Evolutionary conservation across 1,140 invertebrate genomes (phyloP).

Genomic region (Leptinotarsa texana): DNA sequence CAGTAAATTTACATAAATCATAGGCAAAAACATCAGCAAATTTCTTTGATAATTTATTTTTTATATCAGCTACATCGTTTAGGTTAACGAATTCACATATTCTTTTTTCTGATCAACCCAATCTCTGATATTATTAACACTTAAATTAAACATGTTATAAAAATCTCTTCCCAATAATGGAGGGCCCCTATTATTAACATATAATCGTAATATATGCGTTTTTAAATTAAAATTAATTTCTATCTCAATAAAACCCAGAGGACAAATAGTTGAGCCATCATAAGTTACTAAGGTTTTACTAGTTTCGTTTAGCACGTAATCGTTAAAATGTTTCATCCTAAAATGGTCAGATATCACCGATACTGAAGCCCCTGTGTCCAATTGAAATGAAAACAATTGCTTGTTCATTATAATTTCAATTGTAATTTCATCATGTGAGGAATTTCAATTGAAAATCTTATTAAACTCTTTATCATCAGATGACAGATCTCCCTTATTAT

Average conservation of each 20-base stretch:
- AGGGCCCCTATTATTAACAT: neutral
- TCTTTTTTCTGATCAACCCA: neutral
- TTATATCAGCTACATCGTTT: neutral
- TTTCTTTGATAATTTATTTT: too few relatives aligned
- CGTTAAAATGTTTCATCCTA: neutral
- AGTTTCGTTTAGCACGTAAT: neutral
- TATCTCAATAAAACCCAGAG: neutral
- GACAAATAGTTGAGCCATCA: neutral
- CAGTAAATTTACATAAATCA: too few relatives aligned
- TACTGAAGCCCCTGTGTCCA: neutral
- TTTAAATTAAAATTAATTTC: neutral
- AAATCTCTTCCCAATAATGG: neutral
- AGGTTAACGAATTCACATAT: neutral
- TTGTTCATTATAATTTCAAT: neutral
- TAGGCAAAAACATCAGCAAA: too few relatives aligned
- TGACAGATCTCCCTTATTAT: too few relatives aligned
- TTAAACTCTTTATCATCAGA: too few relatives aligned
- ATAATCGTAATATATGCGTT: neutral
- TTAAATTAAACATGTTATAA: neutral
- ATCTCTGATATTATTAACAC: neutral
- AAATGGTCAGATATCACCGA: neutral
- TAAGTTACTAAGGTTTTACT: neutral
- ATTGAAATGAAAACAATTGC: neutral
- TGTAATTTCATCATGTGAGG: neutral
- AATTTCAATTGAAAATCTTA: neutral